These are phyloP conservation scores for Sinocyclocheilus maitianheensis DNA, from an alignment of 2,113 vertebrate genomes.

Conservation along the genomic window DNA sequence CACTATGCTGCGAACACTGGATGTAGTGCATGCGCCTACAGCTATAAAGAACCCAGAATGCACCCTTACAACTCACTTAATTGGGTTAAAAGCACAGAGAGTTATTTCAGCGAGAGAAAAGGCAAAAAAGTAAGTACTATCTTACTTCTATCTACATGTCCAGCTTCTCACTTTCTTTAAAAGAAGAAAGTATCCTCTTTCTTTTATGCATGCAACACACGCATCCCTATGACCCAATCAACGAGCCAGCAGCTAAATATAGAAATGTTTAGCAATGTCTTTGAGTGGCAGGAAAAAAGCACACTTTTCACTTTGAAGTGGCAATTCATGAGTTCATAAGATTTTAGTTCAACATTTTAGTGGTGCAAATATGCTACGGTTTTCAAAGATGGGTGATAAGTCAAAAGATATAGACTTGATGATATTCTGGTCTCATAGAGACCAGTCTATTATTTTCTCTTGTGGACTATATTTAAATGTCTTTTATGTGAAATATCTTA, in stretches of 20 bases:
- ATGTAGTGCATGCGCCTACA: neutral
- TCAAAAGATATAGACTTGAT: too few relatives aligned
- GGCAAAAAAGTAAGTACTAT: neutral
- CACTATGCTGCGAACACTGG: neutral
- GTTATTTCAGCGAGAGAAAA: neutral
- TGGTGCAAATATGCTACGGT: too few relatives aligned
- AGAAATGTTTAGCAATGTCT: constrained; percentile 17
- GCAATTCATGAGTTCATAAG: neutral
- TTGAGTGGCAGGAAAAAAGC: neutral
- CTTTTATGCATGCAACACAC: neutral
- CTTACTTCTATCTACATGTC: neutral
- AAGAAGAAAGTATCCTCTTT: neutral
- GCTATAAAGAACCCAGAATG: neutral
- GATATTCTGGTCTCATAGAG: too few relatives aligned
- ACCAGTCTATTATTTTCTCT: too few relatives aligned
- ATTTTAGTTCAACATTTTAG: too few relatives aligned
- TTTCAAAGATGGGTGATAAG: too few relatives aligned
- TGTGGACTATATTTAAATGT: too few relatives aligned
- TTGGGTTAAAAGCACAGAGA: neutral
- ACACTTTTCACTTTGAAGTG: constrained; percentile 22
- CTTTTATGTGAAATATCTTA: too few relatives aligned
- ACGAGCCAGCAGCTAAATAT: constrained; percentile 10
- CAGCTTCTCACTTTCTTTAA: neutral
- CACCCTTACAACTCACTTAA: neutral
- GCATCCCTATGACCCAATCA: neutral